Conservation (phyloP, 2,888 invertebrate genomes). For the Metacarcinus magister region DNA sequence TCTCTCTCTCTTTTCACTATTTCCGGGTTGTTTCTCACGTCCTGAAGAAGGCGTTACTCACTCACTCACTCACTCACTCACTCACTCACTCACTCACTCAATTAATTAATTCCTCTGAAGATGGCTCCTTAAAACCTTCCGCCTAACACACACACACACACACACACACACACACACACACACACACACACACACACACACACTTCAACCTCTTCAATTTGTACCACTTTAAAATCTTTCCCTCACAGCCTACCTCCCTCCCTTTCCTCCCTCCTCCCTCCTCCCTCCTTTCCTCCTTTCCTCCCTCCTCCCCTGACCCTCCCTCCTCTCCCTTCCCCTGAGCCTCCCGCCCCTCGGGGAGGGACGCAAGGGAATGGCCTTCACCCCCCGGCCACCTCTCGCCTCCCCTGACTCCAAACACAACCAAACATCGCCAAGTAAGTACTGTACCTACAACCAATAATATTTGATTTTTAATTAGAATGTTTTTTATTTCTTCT, state of each 20-base stretch:
- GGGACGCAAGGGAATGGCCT: neutral
- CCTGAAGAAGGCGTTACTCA: no score
- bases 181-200: constrained; percentile 26
- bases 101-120: neutral
- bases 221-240: neutral
- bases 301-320: neutral
- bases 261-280: no score
- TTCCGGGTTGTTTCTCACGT: no score
- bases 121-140: neutral
- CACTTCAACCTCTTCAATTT: neutral
- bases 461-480: no score
- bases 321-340: neutral
- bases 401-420: neutral
- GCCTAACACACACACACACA: neutral
- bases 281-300: neutral
- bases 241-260: neutral
- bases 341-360: neutral
- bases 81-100: neutral
- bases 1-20: no score
- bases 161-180: constrained; percentile 56
- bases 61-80: neutral
- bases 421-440: neutral
- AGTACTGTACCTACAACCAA: neutral
- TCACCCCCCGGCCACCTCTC: neutral
- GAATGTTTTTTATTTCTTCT: no score